Percentiles rank a stretch among this genome's conserved stretches.
These are phyloP conservation scores for Thomomys bottae DNA, from an alignment of 2,113 vertebrate genomes.

Conservation along the genomic window DNA sequence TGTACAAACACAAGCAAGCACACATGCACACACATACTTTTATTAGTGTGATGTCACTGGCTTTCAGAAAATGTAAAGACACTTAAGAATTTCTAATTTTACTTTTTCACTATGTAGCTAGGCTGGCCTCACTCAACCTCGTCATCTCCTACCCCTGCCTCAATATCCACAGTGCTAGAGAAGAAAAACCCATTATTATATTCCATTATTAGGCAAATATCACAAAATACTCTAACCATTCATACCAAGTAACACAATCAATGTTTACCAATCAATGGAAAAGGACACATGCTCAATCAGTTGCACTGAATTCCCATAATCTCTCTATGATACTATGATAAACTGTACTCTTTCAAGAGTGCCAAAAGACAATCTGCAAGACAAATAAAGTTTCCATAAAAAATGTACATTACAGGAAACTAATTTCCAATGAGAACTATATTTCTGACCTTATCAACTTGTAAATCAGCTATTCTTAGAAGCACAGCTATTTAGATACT, in stretches of 20 bases:
- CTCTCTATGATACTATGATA: not conserved
- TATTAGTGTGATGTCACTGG: conserved; percentile 3
- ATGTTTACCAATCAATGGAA: conserved; percentile 6
- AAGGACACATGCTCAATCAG: not conserved
- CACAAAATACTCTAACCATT: conserved; percentile 24
- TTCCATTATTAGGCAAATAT: conserved; percentile 12
- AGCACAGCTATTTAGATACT: conserved; percentile 55
- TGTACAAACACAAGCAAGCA: too few relatives aligned
- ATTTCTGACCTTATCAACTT: conserved; percentile 34
- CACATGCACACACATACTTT: not conserved
- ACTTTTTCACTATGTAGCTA: not conserved
- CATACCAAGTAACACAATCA: not conserved
- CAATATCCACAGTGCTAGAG: not conserved
- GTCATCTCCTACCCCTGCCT: not conserved
- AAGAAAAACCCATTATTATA: not conserved
- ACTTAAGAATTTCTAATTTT: not conserved
- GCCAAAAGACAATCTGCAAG: not conserved
- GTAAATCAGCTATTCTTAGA: conserved; percentile 60
- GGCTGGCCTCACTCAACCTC: not conserved
- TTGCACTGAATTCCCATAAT: conserved; percentile 9
- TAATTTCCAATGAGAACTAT: conserved; percentile 30
- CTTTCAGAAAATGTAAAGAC: not conserved
- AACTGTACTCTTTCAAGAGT: conserved; percentile 17
- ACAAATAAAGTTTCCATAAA: not conserved
- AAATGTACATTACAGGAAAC: not conserved